Percentiles rank a stretch among this genome's conserved stretches.
Evolutionary conservation across 2,888 invertebrate genomes (phyloP).

Genomic region (Scrobipalpa costella): DNA sequence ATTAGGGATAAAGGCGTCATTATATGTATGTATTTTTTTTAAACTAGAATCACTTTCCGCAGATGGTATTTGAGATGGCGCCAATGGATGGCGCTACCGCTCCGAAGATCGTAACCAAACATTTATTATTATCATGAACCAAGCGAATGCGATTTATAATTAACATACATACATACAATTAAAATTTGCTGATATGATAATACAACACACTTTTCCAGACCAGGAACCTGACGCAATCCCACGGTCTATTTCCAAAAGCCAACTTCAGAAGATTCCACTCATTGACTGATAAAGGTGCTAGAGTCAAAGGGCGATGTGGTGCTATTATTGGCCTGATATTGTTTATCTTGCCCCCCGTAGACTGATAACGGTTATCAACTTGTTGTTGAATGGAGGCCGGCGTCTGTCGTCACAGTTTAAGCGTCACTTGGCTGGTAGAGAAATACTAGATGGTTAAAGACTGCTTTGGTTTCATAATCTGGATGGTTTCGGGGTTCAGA

Average conservation of each 20-base stretch:
- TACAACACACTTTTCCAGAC: background rate
- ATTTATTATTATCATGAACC: background rate
- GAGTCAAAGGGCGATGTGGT: constrained; percentile 36
- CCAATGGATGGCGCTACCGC: too few relatives aligned
- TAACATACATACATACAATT: background rate
- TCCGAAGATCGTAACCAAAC: too few relatives aligned
- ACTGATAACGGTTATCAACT: constrained; percentile 35
- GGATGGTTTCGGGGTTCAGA: too few relatives aligned
- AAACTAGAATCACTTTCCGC: too few relatives aligned
- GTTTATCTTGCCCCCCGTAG: constrained; percentile 46
- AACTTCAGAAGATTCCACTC: constrained; percentile 14
- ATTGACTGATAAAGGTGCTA: background rate
- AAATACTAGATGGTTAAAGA: background rate
- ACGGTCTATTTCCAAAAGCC: constrained; percentile 3
- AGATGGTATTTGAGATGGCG: too few relatives aligned
- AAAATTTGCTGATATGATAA: background rate
- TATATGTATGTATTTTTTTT: too few relatives aligned
- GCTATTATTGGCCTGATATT: constrained; percentile 39
- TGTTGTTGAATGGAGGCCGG: constrained; percentile 19
- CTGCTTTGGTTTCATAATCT: too few relatives aligned
- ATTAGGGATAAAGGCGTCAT: too few relatives aligned
- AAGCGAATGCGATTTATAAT: background rate
- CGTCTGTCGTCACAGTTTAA: background rate
- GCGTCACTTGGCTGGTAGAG: background rate
- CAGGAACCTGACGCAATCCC: constrained; percentile 8